A percentile compares a stretch with the other conserved stretches of the same genome.
These are phyloP conservation scores for Diloba caeruleocephala DNA, from an alignment of 2,888 invertebrate genomes.

Conservation along the genomic window DNA sequence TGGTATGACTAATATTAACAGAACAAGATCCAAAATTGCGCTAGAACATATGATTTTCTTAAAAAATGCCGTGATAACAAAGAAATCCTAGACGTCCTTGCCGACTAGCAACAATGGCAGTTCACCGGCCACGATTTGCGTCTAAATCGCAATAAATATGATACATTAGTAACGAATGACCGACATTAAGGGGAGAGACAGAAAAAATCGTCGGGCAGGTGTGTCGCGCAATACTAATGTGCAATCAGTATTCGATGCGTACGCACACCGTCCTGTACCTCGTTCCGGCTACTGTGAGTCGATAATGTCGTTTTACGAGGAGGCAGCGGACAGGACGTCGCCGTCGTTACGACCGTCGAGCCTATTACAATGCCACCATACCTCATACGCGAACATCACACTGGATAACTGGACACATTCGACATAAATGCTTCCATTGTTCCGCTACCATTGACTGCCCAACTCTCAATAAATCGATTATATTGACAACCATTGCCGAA, in stretches of 20 bases:
- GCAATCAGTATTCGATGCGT: constrained; percentile 87
- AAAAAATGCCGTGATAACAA: constrained; percentile 58
- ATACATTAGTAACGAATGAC: constrained; percentile 86
- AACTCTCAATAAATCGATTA: constrained; percentile 62
- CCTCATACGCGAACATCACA: constrained; percentile 78
- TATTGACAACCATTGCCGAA: constrained; percentile 66
- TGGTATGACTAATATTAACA: constrained; percentile 62
- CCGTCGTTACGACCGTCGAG: constrained; percentile 86
- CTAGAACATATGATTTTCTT: constrained; percentile 32
- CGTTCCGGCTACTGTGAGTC: constrained; percentile 89
- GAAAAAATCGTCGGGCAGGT: constrained; percentile 87
- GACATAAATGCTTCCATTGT: constrained; percentile 69
- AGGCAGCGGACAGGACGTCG: constrained; percentile 88
- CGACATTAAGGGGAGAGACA: constrained; percentile 87
- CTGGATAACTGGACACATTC: constrained; percentile 67
- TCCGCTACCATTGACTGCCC: constrained; percentile 76
- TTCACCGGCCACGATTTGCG: constrained; percentile 75
- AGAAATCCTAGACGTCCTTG: constrained; percentile 75
- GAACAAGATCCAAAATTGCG: constrained; percentile 54
- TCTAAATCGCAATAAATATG: constrained; percentile 85
- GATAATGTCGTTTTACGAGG: constrained; percentile 89
- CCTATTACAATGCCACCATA: constrained; percentile 87
- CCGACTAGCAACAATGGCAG: constrained; percentile 71
- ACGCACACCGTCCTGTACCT: constrained; percentile 87
- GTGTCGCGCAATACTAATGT: constrained; percentile 87